Conservation (phyloP, 2,888 invertebrate genomes). For the Glaucopsyche alexis region DNA sequence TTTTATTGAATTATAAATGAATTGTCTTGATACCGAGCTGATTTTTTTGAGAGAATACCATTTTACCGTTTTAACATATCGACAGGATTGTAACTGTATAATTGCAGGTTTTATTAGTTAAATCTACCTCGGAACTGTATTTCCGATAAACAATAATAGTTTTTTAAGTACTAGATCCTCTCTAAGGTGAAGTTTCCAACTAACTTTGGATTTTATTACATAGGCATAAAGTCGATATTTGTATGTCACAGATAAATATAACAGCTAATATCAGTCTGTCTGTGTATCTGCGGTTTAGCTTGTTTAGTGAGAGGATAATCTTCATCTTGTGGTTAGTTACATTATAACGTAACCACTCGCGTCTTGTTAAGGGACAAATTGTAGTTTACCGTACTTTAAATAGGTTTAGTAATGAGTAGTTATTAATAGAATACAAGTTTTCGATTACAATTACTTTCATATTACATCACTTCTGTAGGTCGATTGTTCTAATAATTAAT, state of each 20-base stretch:
- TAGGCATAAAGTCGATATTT: not conserved
- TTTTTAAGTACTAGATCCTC: not conserved
- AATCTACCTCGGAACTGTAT: no score
- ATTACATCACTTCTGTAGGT: not conserved
- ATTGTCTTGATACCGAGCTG: no score
- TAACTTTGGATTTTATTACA: not conserved
- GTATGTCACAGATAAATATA: not conserved
- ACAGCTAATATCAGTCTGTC: not conserved
- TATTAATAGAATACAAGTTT: conserved; percentile 35
- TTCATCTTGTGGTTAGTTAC: conserved; percentile 59
- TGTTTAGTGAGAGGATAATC: conserved; percentile 50
- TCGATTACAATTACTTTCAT: conserved; percentile 22
- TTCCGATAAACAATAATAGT: not conserved
- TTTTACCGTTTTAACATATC: no score
- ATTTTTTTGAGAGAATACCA: no score
- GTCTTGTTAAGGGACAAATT: conserved; percentile 69
- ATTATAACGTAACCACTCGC: conserved; percentile 49
- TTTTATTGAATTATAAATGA: no score
- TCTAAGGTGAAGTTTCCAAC: not conserved
- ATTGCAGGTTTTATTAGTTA: no score
- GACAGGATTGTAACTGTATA: no score
- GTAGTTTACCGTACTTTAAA: conserved; percentile 33
- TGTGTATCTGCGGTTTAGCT: conserved; percentile 46
- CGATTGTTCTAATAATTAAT: no score
- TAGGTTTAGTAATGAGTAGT: not conserved